phyloP scores from a whole-genome alignment of 2,888 invertebrate species.

The Lycaena phlaeas region DNA sequence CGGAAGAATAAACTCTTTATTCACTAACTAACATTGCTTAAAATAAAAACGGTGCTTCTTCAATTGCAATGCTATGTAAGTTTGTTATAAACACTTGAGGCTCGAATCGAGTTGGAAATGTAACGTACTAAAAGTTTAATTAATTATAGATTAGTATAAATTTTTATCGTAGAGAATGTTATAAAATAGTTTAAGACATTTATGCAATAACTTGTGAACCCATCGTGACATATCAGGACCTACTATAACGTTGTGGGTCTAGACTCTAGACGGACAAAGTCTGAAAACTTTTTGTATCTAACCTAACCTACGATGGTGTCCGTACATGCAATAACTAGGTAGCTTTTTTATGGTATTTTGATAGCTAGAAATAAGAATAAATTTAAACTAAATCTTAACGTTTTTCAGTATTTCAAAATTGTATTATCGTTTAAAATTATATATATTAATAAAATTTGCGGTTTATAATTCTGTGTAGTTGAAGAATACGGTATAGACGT shows the following conservation, averaged over 20 bases:
- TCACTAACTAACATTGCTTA: background rate
- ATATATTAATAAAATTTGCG: too few species aligned
- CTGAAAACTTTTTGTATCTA: too few species aligned
- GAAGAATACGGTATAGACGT: too few species aligned
- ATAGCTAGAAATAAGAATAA: too few species aligned
- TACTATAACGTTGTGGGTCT: background rate
- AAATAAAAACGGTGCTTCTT: constrained; percentile 21
- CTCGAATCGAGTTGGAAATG: constrained; percentile 10
- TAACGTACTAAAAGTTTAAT: constrained; percentile 14
- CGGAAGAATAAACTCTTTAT: background rate
- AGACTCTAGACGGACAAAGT: too few species aligned
- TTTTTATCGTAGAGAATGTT: constrained; percentile 5
- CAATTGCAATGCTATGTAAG: constrained; percentile 14
- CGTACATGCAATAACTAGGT: too few species aligned
- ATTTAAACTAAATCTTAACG: too few species aligned
- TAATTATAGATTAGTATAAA: constrained; percentile 16
- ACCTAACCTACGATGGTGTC: too few species aligned
- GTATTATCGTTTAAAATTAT: too few species aligned
- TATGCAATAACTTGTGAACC: background rate
- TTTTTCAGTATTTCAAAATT: too few species aligned
- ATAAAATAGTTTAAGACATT: background rate
- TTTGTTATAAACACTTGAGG: constrained; percentile 18
- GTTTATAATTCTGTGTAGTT: too few species aligned
- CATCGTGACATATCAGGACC: background rate
- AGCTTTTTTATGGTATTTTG: too few species aligned